phyloP scores from a whole-genome alignment of 2,888 invertebrate genomes.

The Chymomyza procnemis region DNA sequence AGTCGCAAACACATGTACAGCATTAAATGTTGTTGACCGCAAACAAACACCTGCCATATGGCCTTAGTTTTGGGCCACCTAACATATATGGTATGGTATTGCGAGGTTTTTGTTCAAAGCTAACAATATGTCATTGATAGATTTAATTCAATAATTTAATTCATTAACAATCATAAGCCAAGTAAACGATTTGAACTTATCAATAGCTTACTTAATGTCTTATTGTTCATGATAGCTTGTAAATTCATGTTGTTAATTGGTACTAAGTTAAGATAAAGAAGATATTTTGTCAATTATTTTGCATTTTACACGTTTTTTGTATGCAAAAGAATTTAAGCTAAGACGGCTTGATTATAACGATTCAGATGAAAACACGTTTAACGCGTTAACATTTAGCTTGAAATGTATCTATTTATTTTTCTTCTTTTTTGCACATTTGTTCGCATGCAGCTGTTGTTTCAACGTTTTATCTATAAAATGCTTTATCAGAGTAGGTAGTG shows the following conservation, averaged over 20 bases:
- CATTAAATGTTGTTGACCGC: slow-evolving; percentile 63
- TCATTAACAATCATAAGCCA: not conserved
- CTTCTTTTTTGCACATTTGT: not conserved
- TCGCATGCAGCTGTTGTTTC: too few relatives aligned
- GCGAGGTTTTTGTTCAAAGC: not conserved
- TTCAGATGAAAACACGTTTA: not conserved
- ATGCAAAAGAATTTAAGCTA: not conserved
- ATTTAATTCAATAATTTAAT: not conserved
- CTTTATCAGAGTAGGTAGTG: not conserved
- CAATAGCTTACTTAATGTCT: not conserved
- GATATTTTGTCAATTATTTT: not conserved
- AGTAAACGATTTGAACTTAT: not conserved
- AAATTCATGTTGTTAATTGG: not conserved
- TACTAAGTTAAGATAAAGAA: not conserved
- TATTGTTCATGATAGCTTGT: not conserved
- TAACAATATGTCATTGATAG: not conserved
- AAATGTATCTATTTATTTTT: not conserved
- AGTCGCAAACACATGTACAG: slow-evolving; percentile 17
- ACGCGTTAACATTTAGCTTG: not conserved
- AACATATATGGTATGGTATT: not conserved
- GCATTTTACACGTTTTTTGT: not conserved
- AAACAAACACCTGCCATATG: slow-evolving; percentile 13
- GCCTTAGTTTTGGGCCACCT: slow-evolving; percentile 38
- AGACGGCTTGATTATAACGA: not conserved
- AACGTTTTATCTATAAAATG: not conserved